A percentile compares a stretch with the other conserved stretches of the same genome.
Conservation (phyloP, 2,888 invertebrate genomes). For the Notocelia uddmanniana region DNA sequence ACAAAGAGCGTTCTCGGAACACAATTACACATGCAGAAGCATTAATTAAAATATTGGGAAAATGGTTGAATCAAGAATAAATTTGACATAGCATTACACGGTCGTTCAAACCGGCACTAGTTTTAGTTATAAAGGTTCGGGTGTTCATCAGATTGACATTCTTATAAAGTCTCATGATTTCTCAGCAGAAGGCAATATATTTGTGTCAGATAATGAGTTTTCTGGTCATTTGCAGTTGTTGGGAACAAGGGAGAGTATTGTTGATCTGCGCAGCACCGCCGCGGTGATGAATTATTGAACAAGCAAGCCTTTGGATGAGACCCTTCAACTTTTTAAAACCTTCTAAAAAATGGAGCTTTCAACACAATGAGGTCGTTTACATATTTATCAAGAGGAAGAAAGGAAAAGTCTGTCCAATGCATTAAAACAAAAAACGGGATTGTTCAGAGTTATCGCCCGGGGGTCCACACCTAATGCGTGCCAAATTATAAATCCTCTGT, state of each 20-base stretch:
- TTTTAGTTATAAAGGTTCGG: too few relatives aligned
- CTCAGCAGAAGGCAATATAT: neutral
- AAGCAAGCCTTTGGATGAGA: conserved; percentile 31
- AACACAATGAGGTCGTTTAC: conserved; percentile 40
- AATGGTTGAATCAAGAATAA: too few relatives aligned
- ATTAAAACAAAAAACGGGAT: conserved; percentile 32
- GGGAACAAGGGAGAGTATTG: neutral
- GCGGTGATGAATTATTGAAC: conserved; percentile 41
- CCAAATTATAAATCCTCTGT: conserved; percentile 13
- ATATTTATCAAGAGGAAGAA: conserved; percentile 43
- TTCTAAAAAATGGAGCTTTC: conserved; percentile 33
- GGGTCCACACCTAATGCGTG: conserved; percentile 8
- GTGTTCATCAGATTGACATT: too few relatives aligned
- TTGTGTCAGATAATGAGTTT: neutral
- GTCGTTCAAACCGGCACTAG: too few relatives aligned
- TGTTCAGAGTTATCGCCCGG: neutral
- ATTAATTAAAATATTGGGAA: too few relatives aligned
- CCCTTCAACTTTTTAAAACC: conserved; percentile 38
- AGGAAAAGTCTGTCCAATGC: conserved; percentile 31
- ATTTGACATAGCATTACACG: too few relatives aligned
- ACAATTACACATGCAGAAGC: too few relatives aligned
- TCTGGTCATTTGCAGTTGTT: neutral
- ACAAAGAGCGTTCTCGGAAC: too few relatives aligned
- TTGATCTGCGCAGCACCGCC: conserved; percentile 5
- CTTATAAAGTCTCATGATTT: too few relatives aligned